These are phyloP conservation scores for Parnassius smintheus DNA, from an alignment of 2,888 invertebrate species.

Conservation along the genomic window DNA sequence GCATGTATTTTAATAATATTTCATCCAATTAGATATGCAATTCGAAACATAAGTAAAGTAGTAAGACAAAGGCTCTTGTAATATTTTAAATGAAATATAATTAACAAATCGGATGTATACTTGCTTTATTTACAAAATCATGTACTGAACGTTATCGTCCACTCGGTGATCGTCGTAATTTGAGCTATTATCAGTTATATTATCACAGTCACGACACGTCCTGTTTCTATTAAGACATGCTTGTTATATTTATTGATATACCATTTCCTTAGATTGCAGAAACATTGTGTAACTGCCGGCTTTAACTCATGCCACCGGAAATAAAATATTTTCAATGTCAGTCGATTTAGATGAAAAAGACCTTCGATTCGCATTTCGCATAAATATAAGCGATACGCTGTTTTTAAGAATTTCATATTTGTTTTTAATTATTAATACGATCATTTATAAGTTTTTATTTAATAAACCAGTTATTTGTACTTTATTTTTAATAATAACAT, in stretches of 20 bases:
- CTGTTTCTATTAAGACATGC: conserved; percentile 18
- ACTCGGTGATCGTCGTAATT: background rate
- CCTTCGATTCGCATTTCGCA: conserved; percentile 18
- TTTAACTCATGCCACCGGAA: conserved; percentile 20
- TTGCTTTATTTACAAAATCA: background rate
- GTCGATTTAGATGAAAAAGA: conserved; percentile 15
- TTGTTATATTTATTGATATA: conserved; percentile 22
- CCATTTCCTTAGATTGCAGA: conserved; percentile 21
- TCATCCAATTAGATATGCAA: too few relatives aligned
- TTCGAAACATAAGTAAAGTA: too few relatives aligned
- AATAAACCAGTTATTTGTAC: too few relatives aligned
- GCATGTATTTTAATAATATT: too few relatives aligned
- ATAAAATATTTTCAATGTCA: conserved; percentile 28
- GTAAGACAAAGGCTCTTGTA: conserved; percentile 4
- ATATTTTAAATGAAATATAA: background rate
- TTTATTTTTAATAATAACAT: too few relatives aligned
- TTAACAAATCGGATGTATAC: conserved; percentile 6
- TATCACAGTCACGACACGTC: background rate
- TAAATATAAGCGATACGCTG: conserved; percentile 4
- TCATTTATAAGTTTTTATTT: too few relatives aligned
- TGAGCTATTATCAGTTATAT: background rate
- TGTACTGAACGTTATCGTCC: too few relatives aligned
- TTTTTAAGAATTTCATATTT: background rate
- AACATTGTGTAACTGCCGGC: conserved; percentile 22
- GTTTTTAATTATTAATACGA: background rate